phyloP scores from a whole-genome alignment of 2,888 invertebrate species.

The Germaria angustata region DNA sequence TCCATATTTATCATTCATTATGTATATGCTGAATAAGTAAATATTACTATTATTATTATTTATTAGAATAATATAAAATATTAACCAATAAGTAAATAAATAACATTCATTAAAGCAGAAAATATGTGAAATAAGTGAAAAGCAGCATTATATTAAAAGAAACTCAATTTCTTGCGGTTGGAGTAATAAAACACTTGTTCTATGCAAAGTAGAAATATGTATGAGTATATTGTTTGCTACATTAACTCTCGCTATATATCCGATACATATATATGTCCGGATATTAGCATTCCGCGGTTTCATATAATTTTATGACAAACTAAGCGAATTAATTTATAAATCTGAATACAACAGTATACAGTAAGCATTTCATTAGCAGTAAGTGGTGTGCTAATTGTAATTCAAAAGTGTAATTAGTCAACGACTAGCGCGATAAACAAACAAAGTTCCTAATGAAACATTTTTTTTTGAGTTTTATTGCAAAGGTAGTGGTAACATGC shows the following conservation, averaged over 20 bases:
- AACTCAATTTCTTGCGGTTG: neutral
- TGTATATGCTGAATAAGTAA: too few relatives aligned
- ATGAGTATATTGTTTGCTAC: neutral
- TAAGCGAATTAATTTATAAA: constrained; percentile 6
- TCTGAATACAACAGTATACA: constrained; percentile 11
- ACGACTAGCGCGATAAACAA: neutral
- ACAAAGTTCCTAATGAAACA: neutral
- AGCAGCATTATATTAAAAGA: too few relatives aligned
- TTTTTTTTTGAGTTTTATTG: neutral
- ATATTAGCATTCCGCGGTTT: constrained; percentile 23
- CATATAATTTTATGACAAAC: neutral
- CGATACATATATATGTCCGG: constrained; percentile 42
- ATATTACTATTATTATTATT: too few relatives aligned
- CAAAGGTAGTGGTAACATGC: constrained; percentile 45
- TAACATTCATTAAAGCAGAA: too few relatives aligned
- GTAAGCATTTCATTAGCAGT: constrained; percentile 11
- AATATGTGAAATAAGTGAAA: too few relatives aligned
- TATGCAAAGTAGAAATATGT: too few relatives aligned
- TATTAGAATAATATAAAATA: too few relatives aligned
- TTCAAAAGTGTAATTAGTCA: constrained; percentile 30
- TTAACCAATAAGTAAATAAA: too few relatives aligned
- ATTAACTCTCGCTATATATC: constrained; percentile 50
- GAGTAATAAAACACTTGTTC: neutral
- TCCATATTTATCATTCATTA: too few relatives aligned
- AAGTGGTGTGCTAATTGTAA: constrained; percentile 24